Percentiles rank a stretch among this genome's conserved stretches.
phyloP scores from a whole-genome alignment of 1,140 invertebrate species.

The Anastrepha ludens region DNA sequence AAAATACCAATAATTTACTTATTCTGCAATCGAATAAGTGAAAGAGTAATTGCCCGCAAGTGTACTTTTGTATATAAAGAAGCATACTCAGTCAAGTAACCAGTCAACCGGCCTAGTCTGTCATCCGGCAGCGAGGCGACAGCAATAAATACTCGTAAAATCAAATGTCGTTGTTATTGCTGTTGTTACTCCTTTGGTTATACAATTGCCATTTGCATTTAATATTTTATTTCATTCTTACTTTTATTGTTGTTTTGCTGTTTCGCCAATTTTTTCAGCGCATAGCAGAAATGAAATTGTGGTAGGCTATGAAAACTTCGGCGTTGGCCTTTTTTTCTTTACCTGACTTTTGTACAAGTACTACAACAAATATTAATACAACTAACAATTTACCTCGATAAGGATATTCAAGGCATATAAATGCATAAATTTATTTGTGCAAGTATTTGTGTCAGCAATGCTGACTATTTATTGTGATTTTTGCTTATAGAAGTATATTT shows the following conservation, averaged over 20 bases:
- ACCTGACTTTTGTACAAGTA: neutral
- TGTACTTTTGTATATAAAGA: too few species aligned
- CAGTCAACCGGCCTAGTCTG: conserved; percentile 19
- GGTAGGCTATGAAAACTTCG: conserved; percentile 24
- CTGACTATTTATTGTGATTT: neutral
- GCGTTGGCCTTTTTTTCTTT: neutral
- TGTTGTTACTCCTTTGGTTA: neutral
- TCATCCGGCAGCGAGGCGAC: conserved; percentile 23
- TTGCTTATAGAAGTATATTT: neutral
- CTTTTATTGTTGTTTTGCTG: neutral
- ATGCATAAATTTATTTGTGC: conserved; percentile 36
- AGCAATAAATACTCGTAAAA: conserved; percentile 48
- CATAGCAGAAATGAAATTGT: conserved; percentile 26
- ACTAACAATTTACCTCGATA: conserved; percentile 22
- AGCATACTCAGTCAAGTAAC: neutral
- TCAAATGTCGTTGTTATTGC: conserved; percentile 8
- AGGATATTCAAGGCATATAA: conserved; percentile 36
- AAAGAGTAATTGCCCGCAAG: too few species aligned
- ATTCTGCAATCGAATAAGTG: too few species aligned
- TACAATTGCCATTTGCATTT: conserved; percentile 33
- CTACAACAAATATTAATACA: neutral
- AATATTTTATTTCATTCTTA: conserved; percentile 25
- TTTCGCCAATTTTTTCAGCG: neutral
- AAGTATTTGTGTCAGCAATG: neutral
- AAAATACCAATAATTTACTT: too few species aligned